Percentiles rank a stretch among this genome's conserved stretches.
These are phyloP conservation scores for Tadarida brasiliensis DNA, from an alignment of 2,797 vertebrate genomes.

Conservation along the genomic window DNA sequence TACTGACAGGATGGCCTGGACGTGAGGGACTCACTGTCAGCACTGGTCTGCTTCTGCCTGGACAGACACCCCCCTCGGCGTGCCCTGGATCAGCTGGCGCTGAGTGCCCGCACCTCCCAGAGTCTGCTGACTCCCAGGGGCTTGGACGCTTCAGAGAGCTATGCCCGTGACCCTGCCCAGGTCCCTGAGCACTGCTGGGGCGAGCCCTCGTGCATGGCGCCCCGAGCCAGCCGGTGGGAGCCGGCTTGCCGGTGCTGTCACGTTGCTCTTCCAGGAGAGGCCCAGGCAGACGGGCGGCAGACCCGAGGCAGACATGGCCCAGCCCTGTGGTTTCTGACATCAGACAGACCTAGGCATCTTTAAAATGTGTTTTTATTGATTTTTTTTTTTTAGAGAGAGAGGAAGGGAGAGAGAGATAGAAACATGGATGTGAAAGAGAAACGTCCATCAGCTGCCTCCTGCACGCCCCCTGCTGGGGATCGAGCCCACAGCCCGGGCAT, in stretches of 20 bases:
- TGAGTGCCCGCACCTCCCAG: not conserved
- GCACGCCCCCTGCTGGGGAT: no score
- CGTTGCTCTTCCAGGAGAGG: not conserved
- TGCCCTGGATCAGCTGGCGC: not conserved
- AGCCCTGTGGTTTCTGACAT: not conserved
- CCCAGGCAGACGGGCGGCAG: not conserved
- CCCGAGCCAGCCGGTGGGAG: not conserved
- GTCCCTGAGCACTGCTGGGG: not conserved
- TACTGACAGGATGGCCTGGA: not conserved
- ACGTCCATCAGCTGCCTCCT: no score
- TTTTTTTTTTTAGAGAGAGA: no score
- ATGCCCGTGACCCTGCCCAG: not conserved
- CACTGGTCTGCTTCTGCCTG: not conserved
- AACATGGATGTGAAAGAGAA: no score
- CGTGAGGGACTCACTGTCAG: not conserved
- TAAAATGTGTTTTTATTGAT: no score
- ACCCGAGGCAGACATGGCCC: not conserved
- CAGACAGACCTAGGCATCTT: not conserved
- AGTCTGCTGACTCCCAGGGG: not conserved
- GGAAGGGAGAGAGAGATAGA: no score
- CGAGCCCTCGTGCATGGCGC: not conserved
- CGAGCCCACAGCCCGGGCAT: no score
- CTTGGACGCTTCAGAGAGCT: not conserved
- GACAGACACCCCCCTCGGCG: no score
- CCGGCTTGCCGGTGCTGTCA: not conserved